Evolutionary conservation across 2,113 vertebrate species (phyloP).

Genomic region (Eira barbara): DNA sequence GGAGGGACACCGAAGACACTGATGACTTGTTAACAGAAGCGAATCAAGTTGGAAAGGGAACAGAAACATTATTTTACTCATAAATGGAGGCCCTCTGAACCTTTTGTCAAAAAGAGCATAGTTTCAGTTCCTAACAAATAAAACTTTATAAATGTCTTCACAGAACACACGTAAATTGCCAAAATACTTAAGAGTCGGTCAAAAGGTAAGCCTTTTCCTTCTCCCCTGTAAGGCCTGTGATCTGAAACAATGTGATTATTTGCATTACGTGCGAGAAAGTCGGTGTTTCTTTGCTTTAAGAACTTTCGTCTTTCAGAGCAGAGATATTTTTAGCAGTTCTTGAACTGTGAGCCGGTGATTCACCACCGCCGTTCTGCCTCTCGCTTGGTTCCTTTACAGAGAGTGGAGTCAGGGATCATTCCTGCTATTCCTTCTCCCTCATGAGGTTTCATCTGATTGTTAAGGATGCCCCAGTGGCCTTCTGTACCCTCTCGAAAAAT

Average conservation of each 20-base stretch:
- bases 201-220: not conserved
- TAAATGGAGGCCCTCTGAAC: not conserved
- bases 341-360: not conserved
- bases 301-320: not conserved
- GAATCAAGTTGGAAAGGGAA: not conserved
- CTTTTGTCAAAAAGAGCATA: not conserved
- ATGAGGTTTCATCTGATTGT: not conserved
- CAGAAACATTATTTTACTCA: not conserved
- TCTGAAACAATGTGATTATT: not conserved
- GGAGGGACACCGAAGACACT: not conserved
- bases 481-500: not conserved
- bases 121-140: not conserved
- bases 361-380: not conserved
- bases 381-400: not conserved
- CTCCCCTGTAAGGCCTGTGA: not conserved
- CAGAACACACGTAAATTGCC: not conserved
- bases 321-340: not conserved
- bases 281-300: not conserved
- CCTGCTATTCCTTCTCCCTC: not conserved
- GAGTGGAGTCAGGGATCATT: not conserved
- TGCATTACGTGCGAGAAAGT: not conserved
- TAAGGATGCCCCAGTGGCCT: not conserved
- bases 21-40: not conserved
- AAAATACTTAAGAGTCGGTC: not conserved
- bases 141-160: not conserved